Conservation (phyloP, 2,797 vertebrate species). For the Morus bassanus region DNA sequence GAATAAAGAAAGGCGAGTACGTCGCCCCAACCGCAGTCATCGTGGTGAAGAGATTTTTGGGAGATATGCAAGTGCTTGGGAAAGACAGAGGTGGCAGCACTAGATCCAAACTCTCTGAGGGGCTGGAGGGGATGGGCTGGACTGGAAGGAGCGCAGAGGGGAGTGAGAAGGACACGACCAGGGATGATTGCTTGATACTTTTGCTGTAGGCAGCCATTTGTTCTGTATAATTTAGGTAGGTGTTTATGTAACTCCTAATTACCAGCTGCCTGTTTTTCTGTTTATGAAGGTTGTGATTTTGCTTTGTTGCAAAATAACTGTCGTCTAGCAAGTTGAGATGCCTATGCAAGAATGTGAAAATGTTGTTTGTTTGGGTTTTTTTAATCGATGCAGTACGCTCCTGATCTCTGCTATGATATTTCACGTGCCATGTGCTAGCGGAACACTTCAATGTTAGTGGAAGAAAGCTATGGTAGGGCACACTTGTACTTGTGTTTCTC, state of each 20-base stretch:
- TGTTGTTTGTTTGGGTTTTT: not conserved
- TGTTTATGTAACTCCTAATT: conserved; percentile 54
- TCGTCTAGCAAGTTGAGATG: not conserved
- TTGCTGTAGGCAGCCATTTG: not conserved
- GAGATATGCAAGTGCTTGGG: not conserved
- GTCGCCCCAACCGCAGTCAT: not conserved
- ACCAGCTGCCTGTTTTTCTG: conserved; percentile 4
- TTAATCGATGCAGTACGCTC: not conserved
- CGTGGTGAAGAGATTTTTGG: not conserved
- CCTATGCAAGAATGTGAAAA: not conserved
- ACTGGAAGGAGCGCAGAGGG: not conserved
- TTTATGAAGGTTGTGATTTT: conserved; percentile 17
- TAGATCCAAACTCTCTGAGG: not conserved
- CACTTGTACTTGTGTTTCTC: not conserved
- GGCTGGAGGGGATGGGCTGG: not conserved
- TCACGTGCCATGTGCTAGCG: rapidly evolving
- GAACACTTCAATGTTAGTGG: not conserved
- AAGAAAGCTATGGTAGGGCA: not conserved
- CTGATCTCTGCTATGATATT: not conserved
- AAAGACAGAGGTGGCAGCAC: not conserved
- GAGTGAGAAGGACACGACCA: not conserved
- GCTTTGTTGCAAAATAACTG: conserved; percentile 36
- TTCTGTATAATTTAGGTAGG: conserved; percentile 15
- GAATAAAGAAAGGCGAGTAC: not conserved
- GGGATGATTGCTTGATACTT: not conserved